These are phyloP conservation scores for Neopelma chrysocephalum DNA, from an alignment of 2,797 vertebrate species.

Conservation along the genomic window DNA sequence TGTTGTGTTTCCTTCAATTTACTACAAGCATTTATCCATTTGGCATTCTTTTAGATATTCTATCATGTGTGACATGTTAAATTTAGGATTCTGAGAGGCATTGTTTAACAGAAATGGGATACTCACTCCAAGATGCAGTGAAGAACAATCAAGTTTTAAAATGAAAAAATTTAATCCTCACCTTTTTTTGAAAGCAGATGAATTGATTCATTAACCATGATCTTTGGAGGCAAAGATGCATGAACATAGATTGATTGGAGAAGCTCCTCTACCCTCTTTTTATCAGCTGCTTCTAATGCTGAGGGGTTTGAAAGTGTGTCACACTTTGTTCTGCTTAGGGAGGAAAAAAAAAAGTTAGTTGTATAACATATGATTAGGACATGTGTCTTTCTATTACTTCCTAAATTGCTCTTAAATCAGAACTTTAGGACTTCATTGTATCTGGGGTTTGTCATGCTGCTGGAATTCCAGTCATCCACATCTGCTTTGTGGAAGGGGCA, in stretches of 20 bases:
- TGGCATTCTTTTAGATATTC: neutral
- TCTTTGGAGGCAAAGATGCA: constrained; percentile 64
- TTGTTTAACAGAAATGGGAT: neutral
- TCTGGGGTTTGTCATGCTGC: neutral
- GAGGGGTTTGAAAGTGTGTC: constrained; percentile 82
- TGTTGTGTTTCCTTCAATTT: neutral
- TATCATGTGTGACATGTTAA: neutral
- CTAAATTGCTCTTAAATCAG: neutral
- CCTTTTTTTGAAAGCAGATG: constrained; percentile 80
- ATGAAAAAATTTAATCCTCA: constrained; percentile 44
- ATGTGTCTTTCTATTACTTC: neutral
- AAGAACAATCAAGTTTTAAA: neutral
- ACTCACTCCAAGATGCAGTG: neutral
- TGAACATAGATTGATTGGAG: constrained; percentile 77
- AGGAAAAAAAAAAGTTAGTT: neutral
- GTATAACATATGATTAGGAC: neutral
- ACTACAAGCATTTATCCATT: neutral
- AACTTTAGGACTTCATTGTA: neutral
- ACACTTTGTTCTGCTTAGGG: constrained; percentile 64
- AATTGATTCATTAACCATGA: constrained; percentile 33
- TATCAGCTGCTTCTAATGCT: constrained; percentile 78
- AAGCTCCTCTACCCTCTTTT: constrained; percentile 81
- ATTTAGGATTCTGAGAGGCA: neutral
- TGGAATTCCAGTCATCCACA: neutral
- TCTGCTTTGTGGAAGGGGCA: neutral